phyloP scores from a whole-genome alignment of 37 sponge, comb jelly and placozoan genomes.

The Beroe ovata region DNA sequence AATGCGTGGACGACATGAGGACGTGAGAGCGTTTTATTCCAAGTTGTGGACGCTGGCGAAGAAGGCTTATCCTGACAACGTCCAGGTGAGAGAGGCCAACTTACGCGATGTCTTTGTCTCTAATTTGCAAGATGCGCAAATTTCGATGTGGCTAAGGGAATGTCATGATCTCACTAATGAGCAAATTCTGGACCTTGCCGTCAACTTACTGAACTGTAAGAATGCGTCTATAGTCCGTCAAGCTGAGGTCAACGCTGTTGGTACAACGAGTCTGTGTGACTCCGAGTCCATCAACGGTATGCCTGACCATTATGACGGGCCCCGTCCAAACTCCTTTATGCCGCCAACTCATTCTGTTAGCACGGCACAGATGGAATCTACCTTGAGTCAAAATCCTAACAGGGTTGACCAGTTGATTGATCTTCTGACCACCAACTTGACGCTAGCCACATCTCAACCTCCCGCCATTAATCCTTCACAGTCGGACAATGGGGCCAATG shows the following conservation, averaged over 20 bases:
- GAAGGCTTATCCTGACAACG: constrained; percentile 6
- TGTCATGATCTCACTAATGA: neutral
- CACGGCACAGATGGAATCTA: too few relatives aligned
- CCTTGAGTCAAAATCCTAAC: too few relatives aligned
- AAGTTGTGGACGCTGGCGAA: neutral
- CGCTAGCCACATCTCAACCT: too few relatives aligned
- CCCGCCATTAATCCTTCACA: too few relatives aligned
- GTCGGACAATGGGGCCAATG: too few relatives aligned
- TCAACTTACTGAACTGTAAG: neutral
- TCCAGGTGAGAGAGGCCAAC: neutral
- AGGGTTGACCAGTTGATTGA: too few relatives aligned
- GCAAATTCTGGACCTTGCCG: neutral
- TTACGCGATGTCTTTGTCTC: neutral
- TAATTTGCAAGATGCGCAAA: neutral
- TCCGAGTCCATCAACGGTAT: neutral
- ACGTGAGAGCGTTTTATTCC: neutral
- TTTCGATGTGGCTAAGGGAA: neutral
- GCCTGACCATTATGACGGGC: too few relatives aligned
- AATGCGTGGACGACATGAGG: neutral
- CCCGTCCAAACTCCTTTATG: too few relatives aligned
- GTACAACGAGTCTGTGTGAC: neutral
- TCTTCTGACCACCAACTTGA: too few relatives aligned
- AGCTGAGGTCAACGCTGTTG: neutral
- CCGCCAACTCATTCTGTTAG: too few relatives aligned
- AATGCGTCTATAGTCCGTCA: neutral